A percentile compares a stretch with the other conserved stretches of the same genome.
phyloP scores from a whole-genome alignment of 2,113 vertebrate species.

The Macaca mulatta region DNA sequence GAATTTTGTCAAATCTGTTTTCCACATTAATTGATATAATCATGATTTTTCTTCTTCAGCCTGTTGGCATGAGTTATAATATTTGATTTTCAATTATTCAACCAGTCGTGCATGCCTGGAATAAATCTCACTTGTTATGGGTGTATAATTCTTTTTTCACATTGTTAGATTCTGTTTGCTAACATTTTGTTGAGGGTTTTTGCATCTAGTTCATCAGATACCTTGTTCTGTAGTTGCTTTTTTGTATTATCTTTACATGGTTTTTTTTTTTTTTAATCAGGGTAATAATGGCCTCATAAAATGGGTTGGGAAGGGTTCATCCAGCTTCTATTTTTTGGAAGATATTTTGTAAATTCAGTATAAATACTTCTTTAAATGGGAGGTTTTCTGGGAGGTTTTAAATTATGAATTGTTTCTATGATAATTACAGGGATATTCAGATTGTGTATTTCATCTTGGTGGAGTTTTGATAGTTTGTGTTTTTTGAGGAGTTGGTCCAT shows the following conservation, averaged over 20 bases:
- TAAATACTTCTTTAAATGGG: not conserved
- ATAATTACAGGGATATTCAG: not conserved
- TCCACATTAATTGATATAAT: not conserved
- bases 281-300: not conserved
- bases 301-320: not conserved
- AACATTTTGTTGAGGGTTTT: conserved; percentile 1
- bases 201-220: not conserved
- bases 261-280: conserved; percentile 1
- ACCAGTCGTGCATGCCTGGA: not conserved
- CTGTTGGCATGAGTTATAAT: not conserved
- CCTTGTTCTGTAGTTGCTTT: not conserved
- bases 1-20: not conserved
- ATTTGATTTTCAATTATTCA: conserved; percentile 24
- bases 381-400: not conserved
- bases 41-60: conserved; percentile 20
- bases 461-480: not conserved
- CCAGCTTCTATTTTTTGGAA: not conserved
- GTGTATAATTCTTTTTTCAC: not conserved
- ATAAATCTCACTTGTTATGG: not conserved
- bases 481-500: not conserved
- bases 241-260: not conserved
- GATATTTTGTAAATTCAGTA: not conserved
- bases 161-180: not conserved
- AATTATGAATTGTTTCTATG: conserved; percentile 6
- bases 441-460: not conserved